phyloP scores from a whole-genome alignment of 2,797 vertebrate genomes.

The Graptemys geographica region DNA sequence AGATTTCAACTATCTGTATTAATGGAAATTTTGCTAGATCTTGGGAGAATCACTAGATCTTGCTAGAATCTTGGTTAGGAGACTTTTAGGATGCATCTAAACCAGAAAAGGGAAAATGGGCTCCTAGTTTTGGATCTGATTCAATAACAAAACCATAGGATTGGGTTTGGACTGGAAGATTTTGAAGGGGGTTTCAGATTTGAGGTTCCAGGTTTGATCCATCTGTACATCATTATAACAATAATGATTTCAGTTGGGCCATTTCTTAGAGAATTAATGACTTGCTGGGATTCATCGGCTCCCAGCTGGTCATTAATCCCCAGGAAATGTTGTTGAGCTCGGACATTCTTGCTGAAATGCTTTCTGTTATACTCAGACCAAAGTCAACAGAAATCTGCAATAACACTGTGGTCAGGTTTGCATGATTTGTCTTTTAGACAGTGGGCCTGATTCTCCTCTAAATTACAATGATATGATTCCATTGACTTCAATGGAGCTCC shows the following conservation, averaged over 20 bases:
- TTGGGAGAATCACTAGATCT: background rate
- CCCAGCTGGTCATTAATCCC: constrained; percentile 68
- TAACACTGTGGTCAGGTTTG: constrained; percentile 49
- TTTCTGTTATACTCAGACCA: constrained; percentile 57
- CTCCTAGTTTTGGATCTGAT: background rate
- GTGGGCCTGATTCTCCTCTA: background rate
- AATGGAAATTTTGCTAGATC: background rate
- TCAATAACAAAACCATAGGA: background rate
- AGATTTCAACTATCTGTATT: background rate
- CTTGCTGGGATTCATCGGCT: constrained; percentile 65
- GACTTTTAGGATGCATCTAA: background rate
- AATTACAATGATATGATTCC: rapidly evolving
- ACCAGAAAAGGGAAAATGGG: background rate
- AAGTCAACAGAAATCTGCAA: constrained; percentile 57
- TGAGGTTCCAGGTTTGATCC: background rate
- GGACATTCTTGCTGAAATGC: constrained; percentile 14
- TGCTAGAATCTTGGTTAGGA: too few relatives aligned
- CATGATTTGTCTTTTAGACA: constrained; percentile 23
- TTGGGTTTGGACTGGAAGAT: constrained; percentile 1
- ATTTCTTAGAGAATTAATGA: constrained; percentile 18
- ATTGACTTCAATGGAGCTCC: background rate
- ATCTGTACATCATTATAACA: constrained; percentile 39
- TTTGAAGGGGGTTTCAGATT: background rate
- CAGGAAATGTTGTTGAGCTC: constrained; percentile 57
- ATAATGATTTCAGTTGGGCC: constrained; percentile 43